phyloP scores from a whole-genome alignment of 2,888 invertebrate species.

The Drosophila anomalata region DNA sequence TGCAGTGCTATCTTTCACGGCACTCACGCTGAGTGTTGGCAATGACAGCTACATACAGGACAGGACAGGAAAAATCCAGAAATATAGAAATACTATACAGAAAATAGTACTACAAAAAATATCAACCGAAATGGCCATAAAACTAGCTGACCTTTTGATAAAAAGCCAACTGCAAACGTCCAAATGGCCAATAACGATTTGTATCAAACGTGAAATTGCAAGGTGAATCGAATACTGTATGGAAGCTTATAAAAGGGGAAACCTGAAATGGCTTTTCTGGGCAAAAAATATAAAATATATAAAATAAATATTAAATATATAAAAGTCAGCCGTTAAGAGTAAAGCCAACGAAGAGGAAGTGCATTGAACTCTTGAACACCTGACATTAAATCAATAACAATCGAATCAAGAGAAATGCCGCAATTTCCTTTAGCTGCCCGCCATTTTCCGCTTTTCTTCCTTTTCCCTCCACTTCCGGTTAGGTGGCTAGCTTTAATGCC shows the following conservation, averaged over 20 bases:
- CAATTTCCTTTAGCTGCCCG: neutral
- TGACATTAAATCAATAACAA: constrained; percentile 32
- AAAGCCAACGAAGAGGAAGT: neutral
- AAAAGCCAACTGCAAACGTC: constrained; percentile 17
- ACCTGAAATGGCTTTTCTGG: neutral
- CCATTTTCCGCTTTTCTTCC: neutral
- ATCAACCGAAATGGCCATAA: constrained; percentile 21
- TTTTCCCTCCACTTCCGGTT: neutral
- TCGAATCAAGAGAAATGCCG: constrained; percentile 11
- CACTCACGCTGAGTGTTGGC: constrained; percentile 44
- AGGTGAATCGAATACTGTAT: constrained; percentile 25
- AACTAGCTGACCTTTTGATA: constrained; percentile 44
- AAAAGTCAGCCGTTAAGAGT: constrained; percentile 8
- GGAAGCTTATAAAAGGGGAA: neutral
- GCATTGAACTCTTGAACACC: constrained; percentile 3
- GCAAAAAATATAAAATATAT: neutral
- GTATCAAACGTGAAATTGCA: constrained; percentile 2
- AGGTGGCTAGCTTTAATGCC: constrained; percentile 16
- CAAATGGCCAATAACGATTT: constrained; percentile 24
- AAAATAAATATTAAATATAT: neutral
- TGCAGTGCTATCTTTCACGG: constrained; percentile 50
- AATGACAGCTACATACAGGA: constrained; percentile 20
- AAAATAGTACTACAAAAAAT: constrained; percentile 24
- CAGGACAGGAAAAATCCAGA: constrained; percentile 6
- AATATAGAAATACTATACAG: neutral